Base-by-base conservation (phyloP, 2,113 vertebrate genomes). In the Proterorhinus semilunaris region DNA sequence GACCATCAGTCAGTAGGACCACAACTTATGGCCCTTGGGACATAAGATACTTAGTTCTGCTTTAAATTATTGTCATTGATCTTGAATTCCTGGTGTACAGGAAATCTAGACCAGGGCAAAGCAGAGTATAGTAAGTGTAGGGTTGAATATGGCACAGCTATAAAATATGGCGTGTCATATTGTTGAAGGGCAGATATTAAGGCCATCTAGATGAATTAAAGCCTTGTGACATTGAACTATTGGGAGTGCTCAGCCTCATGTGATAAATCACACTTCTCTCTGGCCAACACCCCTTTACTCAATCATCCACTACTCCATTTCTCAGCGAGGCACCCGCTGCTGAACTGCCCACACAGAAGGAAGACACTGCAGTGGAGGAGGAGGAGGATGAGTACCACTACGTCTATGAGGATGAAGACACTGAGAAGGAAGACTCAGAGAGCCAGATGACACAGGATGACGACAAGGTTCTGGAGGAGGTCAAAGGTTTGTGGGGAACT, bases 351-450 rank as follows among this genome's bases (percentile, higher is more conserved):
- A 95, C 95, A 71, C 93, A 92, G 62, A 94, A 94, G 90, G 95
- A 93, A 54, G 93, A 92, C 48, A 80, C 89, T 1, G 81, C 87
- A 87, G 91, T 78, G 10, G 87, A 74, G 11, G 90, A 90, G 0
- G 91, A 61, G 4, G 62, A 94, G 1, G 94, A 94, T 0, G 92
- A 94, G 63, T 93, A 92, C 49, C 91, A 94, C 49, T 94, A 95
- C 0, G 93, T 92, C 17, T 95, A 94, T 4, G 95, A 94, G 16
- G 95, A 97, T 0, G 95, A 96, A 80, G 95, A 96, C 16, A 88
- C 79, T 0, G 94, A 96, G 52, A 90, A 93, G 0, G 91, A 95
- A 50, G 93, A 89, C 3, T 91, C 94, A n/a, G 93, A 94, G 75
- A 92, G 88, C 90, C 77, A 76, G 70, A 75, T 87, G 86, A 15